Evolutionary conservation across 2,113 vertebrate genomes (phyloP).

Genomic region (Bothrops jararaca): DNA sequence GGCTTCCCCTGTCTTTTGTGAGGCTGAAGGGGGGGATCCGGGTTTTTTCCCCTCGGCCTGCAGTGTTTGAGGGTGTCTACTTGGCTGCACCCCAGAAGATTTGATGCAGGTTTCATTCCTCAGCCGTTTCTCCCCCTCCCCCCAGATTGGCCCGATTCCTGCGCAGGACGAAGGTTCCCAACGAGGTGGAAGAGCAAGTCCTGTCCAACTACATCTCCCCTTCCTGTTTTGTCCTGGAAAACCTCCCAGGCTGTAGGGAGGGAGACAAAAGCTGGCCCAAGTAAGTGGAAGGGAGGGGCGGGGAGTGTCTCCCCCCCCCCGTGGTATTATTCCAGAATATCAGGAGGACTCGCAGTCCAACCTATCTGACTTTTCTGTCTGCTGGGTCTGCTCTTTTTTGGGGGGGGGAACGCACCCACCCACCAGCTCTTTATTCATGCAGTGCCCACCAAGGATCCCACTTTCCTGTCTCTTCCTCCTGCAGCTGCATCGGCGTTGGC

Average conservation of each 20-base stretch:
- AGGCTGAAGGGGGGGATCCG: fast-evolving
- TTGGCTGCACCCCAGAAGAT: background rate
- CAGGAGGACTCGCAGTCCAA: no score
- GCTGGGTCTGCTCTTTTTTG: background rate
- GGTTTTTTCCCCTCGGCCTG: background rate
- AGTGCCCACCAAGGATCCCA: background rate
- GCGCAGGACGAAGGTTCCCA: slow-evolving; percentile 21
- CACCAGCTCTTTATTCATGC: background rate
- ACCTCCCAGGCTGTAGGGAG: slow-evolving; percentile 15
- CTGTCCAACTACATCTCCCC: slow-evolving; percentile 62
- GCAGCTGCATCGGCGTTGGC: slow-evolving; percentile 48
- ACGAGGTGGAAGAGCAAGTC: background rate
- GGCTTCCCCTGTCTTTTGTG: background rate
- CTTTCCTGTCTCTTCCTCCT: background rate
- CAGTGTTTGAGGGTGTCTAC: background rate
- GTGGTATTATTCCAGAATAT: no score
- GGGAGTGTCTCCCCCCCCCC: fast-evolving
- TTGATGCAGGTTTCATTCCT: background rate
- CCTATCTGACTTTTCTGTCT: background rate
- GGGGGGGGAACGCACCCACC: background rate
- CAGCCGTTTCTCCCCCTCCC: slow-evolving; percentile 13
- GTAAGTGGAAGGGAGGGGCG: background rate
- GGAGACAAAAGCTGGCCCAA: background rate
- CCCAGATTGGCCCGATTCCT: slow-evolving; percentile 66
- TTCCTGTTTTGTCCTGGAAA: slow-evolving; percentile 61